Conservation (phyloP, 2,113 vertebrate species). For the Epinephelus cyanopodus region DNA sequence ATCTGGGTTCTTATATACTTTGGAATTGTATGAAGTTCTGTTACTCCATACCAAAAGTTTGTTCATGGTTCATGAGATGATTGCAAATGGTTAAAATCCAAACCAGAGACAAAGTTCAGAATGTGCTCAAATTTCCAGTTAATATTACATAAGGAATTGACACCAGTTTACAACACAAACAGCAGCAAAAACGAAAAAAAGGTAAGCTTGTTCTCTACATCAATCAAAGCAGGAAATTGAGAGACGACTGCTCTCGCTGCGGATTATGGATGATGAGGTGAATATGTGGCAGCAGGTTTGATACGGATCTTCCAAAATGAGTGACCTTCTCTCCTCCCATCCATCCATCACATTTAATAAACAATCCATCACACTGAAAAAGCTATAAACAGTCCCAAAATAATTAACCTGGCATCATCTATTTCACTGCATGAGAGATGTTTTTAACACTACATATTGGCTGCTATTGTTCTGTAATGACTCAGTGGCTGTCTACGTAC, state of each 20-base stretch:
- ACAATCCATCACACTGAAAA: conserved; percentile 1
- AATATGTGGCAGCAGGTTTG: background rate
- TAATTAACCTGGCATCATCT: background rate
- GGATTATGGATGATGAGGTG: background rate
- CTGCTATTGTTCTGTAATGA: background rate
- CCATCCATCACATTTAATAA: conserved; percentile 12
- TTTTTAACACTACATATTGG: background rate
- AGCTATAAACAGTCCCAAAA: background rate
- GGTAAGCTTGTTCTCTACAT: background rate
- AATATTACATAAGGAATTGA: background rate
- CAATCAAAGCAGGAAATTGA: background rate
- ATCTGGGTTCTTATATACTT: background rate
- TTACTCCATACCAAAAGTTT: background rate
- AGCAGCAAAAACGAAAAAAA: background rate
- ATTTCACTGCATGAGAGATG: background rate
- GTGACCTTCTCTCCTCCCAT: background rate
- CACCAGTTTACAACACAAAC: background rate
- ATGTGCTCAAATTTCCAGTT: background rate
- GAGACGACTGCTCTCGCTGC: background rate
- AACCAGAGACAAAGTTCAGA: background rate
- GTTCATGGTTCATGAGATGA: background rate
- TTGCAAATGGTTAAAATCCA: background rate
- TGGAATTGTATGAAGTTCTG: background rate
- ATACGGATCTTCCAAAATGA: background rate
- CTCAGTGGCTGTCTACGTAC: background rate